A percentile compares a stretch with the other conserved stretches of the same genome.
These are phyloP conservation scores for Euura lappo DNA, from an alignment of 1,140 invertebrate species.

Conservation along the genomic window DNA sequence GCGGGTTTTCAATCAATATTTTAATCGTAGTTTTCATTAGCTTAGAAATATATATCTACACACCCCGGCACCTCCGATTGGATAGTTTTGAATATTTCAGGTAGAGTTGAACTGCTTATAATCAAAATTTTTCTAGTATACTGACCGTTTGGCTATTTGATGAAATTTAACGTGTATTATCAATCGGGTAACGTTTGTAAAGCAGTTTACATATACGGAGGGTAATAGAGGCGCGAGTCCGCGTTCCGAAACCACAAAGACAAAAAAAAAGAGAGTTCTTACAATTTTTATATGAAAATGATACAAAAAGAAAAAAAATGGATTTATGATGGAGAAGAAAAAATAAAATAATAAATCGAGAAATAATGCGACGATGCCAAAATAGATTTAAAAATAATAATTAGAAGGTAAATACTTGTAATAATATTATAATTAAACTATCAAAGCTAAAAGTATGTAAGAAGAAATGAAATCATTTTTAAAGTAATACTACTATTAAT, in stretches of 20 bases:
- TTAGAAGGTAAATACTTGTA: constrained; percentile 48
- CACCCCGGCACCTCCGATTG: background rate
- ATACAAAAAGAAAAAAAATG: constrained; percentile 7
- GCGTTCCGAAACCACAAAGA: constrained; percentile 34
- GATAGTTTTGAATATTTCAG: background rate
- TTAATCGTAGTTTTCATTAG: no score
- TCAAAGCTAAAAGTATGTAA: constrained; percentile 41
- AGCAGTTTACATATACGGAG: background rate
- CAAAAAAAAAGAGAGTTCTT: constrained; percentile 9
- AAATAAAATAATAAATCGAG: constrained; percentile 18
- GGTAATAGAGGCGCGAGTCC: constrained; percentile 15
- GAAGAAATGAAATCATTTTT: constrained; percentile 37
- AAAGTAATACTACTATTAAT: constrained; percentile 25
- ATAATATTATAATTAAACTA: constrained; percentile 37
- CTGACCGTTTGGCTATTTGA: background rate
- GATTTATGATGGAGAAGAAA: constrained; percentile 21
- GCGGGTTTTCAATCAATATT: no score
- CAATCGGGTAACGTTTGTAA: background rate
- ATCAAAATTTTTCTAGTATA: background rate
- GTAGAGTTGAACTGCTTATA: background rate
- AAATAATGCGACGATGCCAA: constrained; percentile 57
- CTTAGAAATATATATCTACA: background rate
- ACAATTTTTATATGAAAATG: constrained; percentile 18
- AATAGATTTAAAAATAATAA: constrained; percentile 58
- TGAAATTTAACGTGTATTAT: background rate